Evolutionary conservation across 1,140 invertebrate species (phyloP).

Genomic region (Lucilia cuprina): DNA sequence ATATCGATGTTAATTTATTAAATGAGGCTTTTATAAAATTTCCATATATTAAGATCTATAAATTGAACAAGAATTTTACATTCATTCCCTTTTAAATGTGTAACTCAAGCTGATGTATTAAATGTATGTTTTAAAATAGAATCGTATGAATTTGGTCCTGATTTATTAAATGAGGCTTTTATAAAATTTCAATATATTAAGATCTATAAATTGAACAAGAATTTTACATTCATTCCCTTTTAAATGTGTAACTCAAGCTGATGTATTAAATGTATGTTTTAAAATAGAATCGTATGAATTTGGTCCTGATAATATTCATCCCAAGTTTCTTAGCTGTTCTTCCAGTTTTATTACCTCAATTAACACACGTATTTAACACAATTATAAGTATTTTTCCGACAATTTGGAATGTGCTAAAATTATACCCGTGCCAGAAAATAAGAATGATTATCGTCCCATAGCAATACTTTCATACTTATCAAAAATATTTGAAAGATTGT

Average conservation of each 20-base stretch:
- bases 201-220: too few species aligned
- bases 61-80: background rate
- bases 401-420: background rate
- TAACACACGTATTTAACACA: background rate
- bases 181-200: background rate
- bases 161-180: background rate
- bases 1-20: background rate
- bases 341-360: background rate
- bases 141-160: background rate
- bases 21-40: background rate
- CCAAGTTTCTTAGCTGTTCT: background rate
- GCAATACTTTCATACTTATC: background rate
- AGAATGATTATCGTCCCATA: background rate
- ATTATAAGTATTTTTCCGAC: background rate
- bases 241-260: background rate
- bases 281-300: background rate
- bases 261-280: background rate
- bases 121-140: background rate
- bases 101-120: background rate
- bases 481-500: background rate
- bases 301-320: background rate
- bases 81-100: background rate
- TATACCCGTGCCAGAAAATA: background rate
- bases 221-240: background rate
- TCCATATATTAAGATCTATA: background rate